Conservation (phyloP, 2,113 vertebrate genomes). For the Pedetes capensis region DNA sequence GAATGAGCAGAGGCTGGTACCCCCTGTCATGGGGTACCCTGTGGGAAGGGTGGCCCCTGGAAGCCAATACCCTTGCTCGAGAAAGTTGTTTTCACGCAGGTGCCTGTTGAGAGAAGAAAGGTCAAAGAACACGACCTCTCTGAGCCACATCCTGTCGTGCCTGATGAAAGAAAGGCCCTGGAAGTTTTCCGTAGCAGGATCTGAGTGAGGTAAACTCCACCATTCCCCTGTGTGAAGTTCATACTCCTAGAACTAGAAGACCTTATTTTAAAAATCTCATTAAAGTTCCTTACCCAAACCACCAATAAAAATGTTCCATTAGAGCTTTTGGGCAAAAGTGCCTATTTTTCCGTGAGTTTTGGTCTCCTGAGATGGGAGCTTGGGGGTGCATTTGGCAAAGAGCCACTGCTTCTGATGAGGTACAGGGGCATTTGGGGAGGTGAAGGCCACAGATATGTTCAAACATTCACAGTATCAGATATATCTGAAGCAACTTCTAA, state of each 20-base stretch:
- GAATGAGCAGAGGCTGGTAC: background rate
- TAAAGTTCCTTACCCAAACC: conserved; percentile 45
- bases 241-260: conserved; percentile 10
- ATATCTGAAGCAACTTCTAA: conserved; percentile 78
- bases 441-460: conserved; percentile 79
- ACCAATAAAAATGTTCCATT: conserved; percentile 44
- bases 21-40: background rate
- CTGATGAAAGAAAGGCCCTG: background rate
- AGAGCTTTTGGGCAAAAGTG: conserved; percentile 38
- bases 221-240: background rate
- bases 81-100: background rate
- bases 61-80: background rate
- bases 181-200: background rate
- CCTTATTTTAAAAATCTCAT: conserved; percentile 32
- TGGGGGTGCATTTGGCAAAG: background rate
- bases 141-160: background rate
- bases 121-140: background rate
- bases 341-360: conserved; percentile 47
- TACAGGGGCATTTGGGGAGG: conserved; percentile 41
- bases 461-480: conserved; percentile 84
- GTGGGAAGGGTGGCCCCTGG: background rate
- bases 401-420: conserved; percentile 45
- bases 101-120: background rate
- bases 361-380: conserved; percentile 64
- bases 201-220: background rate